Evolutionary conservation across 2,888 invertebrate species (phyloP).

Genomic region (Mellilla xanthometata): DNA sequence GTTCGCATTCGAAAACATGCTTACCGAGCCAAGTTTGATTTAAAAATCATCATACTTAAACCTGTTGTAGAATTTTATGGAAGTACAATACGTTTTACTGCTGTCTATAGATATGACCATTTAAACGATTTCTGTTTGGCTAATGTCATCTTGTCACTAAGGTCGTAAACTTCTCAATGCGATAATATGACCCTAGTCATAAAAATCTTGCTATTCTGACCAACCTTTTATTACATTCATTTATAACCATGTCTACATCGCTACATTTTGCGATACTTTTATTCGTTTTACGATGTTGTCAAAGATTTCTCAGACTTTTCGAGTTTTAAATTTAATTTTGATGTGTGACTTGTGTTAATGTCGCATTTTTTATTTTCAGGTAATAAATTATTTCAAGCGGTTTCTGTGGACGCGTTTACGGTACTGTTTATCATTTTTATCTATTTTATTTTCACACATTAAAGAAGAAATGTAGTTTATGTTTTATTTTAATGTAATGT

Average conservation of each 20-base stretch:
- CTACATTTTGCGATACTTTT: conserved; percentile 10
- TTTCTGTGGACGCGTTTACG: background rate
- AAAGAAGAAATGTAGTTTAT: too few species aligned
- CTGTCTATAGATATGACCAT: too few species aligned
- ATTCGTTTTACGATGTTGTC: conserved; percentile 15
- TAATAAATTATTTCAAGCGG: conserved; percentile 9
- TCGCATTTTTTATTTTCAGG: conserved; percentile 16
- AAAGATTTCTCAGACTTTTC: conserved; percentile 7
- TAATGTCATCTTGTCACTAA: background rate
- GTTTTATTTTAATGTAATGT: too few species aligned
- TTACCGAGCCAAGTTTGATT: too few species aligned
- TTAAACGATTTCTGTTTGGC: too few species aligned
- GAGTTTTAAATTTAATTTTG: conserved; percentile 13
- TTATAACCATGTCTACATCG: conserved; percentile 3
- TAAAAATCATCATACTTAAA: too few species aligned
- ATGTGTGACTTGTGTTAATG: conserved; percentile 20
- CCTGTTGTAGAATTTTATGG: too few species aligned
- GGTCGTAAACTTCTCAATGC: conserved; percentile 7
- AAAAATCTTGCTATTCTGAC: conserved; percentile 4
- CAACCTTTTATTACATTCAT: conserved; percentile 3
- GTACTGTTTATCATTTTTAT: background rate
- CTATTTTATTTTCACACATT: too few species aligned
- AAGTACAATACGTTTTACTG: too few species aligned
- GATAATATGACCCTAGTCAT: conserved; percentile 1
- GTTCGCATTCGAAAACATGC: too few species aligned